Base-by-base conservation (phyloP, 1,140 invertebrate genomes). In the Trichonephila clavipes region DNA sequence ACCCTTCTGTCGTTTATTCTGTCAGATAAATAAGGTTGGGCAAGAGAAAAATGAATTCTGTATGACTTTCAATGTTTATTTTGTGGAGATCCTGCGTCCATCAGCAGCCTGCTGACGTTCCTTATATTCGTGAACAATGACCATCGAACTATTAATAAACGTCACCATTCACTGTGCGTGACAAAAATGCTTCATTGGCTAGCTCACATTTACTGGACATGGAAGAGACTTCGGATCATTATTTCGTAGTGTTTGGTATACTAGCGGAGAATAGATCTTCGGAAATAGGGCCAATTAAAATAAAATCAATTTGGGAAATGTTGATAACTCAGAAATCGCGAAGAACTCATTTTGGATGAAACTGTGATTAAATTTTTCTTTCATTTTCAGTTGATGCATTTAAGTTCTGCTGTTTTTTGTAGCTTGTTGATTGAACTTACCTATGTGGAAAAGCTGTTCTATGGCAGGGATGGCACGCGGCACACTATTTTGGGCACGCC, bases 81-180 rank as follows among this genome's bases (percentile, higher is more conserved):
- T 69, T 69, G 66, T 24, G 21, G 64, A 66, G 64, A 24, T 66
- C 8, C 64, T 66, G 64, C 66, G 66, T 69, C 66, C 66, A 69
- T 69, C 66, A 69, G 66, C 0, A 69, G 66, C 66, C 66, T 69
- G 66, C 66, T 69, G 28, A 19, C 18, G 72, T 77, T 34, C 21
- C 34, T 77, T 16, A 77, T 77, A 28, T 34, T 5, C 24, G 34
- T 7, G 34, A 40, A 77, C 72, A 83, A 83, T 83, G 51, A 58
- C 82, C 82, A 83, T 59, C 82, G 10, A 59, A n/a, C 82, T 59
- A 83, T 83, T 83, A 59, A 83, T 83, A 83, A 83, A 83, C n/a
- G 82, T 83, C 82, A 83, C 21, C 40, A 4, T 59, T 58, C 82
- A 6, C 51, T 12, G 77, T 83, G 82, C 82, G 82, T 83, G 82